These are phyloP conservation scores for Barbus barbus DNA, from an alignment of 2,113 vertebrate species.

Conservation along the genomic window DNA sequence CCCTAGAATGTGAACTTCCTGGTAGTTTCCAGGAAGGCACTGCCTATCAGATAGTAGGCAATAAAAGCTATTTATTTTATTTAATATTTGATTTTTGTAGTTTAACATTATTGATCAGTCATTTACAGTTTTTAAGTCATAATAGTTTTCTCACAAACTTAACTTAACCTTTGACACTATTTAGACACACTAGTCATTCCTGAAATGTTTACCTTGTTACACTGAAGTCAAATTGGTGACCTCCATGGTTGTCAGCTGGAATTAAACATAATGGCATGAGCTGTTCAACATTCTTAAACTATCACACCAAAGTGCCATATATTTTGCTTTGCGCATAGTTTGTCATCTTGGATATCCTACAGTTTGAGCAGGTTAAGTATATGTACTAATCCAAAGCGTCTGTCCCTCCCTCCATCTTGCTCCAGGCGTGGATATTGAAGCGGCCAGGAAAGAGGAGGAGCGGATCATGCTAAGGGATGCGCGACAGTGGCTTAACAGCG, in stretches of 20 bases:
- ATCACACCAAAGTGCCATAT: neutral
- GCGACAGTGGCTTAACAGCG: slow-evolving; percentile 97
- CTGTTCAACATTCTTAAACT: neutral
- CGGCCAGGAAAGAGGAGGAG: slow-evolving; percentile 97
- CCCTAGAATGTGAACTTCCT: too few species aligned
- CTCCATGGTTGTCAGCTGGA: neutral
- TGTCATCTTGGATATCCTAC: neutral
- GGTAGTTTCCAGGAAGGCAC: neutral
- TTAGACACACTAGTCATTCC: neutral
- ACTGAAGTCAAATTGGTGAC: neutral
- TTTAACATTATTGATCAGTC: neutral
- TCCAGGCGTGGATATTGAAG: slow-evolving; percentile 94
- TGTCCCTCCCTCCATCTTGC: neutral
- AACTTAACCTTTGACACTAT: neutral
- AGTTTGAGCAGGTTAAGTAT: neutral
- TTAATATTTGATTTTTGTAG: neutral
- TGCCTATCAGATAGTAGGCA: neutral
- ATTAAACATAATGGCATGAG: too few species aligned
- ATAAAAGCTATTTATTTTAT: too few species aligned
- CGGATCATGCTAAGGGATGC: slow-evolving; percentile 95
- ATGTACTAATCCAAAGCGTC: slow-evolving; percentile 38
- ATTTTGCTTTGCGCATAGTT: neutral
- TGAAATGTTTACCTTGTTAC: neutral
- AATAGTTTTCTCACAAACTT: neutral
- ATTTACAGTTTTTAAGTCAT: too few species aligned